phyloP scores from a whole-genome alignment of 2,888 invertebrate species.

The Allolobophora icterica region DNA sequence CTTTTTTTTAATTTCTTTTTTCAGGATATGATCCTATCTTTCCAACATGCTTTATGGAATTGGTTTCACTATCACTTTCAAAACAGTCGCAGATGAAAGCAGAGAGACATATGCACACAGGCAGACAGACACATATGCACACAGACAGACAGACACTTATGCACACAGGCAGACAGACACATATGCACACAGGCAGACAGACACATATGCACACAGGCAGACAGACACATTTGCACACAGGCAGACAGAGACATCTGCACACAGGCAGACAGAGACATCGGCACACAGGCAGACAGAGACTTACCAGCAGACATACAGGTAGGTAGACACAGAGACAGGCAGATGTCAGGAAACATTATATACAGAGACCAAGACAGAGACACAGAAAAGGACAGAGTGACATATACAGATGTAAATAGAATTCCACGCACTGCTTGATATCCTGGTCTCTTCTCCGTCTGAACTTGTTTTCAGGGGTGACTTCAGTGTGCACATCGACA shows the following conservation, averaged over 20 bases:
- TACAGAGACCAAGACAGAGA: neutral
- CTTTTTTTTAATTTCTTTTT: neutral
- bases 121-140: neutral
- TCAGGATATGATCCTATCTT: neutral
- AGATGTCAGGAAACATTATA: neutral
- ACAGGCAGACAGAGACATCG: neutral
- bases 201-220: neutral
- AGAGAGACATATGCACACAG: neutral
- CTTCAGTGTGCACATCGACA: no score
- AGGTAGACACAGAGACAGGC: no score
- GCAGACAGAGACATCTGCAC: neutral
- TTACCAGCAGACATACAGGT: neutral
- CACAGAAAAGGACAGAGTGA: neutral
- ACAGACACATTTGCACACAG: no score
- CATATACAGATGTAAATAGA: neutral
- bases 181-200: no score
- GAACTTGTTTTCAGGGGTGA: no score
- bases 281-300: neutral
- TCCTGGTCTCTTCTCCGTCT: no score
- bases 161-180: neutral
- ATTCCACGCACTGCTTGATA: no score
- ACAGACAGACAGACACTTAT: neutral
- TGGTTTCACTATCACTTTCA: neutral
- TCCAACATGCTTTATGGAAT: neutral
- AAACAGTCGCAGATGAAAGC: neutral